Evolutionary conservation across 2,113 vertebrate species (phyloP).

Genomic region (Accipiter virgatus): DNA sequence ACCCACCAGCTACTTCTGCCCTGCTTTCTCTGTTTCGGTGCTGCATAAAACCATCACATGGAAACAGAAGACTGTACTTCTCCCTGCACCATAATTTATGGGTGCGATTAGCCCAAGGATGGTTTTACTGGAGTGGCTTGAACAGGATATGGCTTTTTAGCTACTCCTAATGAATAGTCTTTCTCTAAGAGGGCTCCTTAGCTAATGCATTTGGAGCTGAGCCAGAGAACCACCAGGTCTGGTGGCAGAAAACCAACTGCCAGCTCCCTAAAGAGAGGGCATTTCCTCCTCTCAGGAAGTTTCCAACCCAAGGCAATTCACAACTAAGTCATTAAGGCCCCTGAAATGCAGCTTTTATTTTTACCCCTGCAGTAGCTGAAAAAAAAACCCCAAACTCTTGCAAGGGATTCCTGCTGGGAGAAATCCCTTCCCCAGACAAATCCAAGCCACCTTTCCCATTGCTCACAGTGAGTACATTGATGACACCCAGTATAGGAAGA

Average conservation of each 20-base stretch:
- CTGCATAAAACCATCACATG: background rate
- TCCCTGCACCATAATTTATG: background rate
- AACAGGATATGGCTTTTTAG: slow-evolving; percentile 6
- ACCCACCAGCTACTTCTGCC: background rate
- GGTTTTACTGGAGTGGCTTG: slow-evolving; percentile 20
- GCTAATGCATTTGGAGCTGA: background rate
- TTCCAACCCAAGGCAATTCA: background rate
- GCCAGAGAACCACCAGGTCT: slow-evolving; percentile 11
- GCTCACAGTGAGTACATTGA: background rate
- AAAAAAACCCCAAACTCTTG: background rate
- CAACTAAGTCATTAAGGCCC: background rate
- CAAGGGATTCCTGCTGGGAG: background rate
- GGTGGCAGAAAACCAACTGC: slow-evolving; percentile 5
- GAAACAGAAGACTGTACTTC: background rate
- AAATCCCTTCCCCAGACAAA: background rate
- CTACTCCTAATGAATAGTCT: slow-evolving; percentile 42
- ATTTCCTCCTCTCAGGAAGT: background rate
- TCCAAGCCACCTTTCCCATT: background rate
- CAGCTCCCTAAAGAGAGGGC: background rate
- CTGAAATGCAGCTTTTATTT: background rate
- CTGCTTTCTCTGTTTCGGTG: background rate
- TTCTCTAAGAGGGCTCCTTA: background rate
- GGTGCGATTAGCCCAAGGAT: background rate
- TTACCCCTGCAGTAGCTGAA: background rate
- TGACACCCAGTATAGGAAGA: background rate